A percentile compares a stretch with the other conserved stretches of the same genome.
Conservation (phyloP, 2,888 invertebrate species). For the Glyphotaelius pellucidus region DNA sequence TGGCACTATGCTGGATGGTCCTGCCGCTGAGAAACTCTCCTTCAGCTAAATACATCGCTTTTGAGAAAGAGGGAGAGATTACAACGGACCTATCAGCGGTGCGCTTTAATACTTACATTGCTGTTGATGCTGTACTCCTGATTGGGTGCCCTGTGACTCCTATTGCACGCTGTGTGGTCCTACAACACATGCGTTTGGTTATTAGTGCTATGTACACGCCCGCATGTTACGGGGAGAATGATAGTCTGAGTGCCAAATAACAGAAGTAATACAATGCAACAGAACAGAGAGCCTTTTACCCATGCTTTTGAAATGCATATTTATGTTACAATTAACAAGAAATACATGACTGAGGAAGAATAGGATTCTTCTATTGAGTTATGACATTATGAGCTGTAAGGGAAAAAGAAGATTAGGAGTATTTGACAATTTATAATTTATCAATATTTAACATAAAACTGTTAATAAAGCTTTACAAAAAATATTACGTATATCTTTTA, state of each 20-base stretch:
- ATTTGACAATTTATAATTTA: too few relatives aligned
- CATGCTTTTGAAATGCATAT: not conserved
- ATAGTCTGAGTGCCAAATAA: not conserved
- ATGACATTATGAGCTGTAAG: not conserved
- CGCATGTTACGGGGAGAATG: not conserved
- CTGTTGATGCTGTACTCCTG: constrained; percentile 26
- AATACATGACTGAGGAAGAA: not conserved
- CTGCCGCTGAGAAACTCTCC: too few relatives aligned
- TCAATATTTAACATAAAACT: too few relatives aligned
- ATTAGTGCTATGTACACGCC: not conserved
- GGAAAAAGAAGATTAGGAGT: too few relatives aligned
- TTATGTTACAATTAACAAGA: not conserved
- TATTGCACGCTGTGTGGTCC: constrained; percentile 70
- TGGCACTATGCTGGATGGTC: too few relatives aligned
- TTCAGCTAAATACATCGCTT: not conserved
- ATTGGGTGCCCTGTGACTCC: constrained; percentile 71
- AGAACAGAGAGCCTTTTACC: not conserved
- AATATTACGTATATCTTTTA: too few relatives aligned
- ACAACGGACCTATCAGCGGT: not conserved
- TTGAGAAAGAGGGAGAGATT: not conserved
- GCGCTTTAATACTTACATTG: constrained; percentile 56
- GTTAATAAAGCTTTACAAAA: too few relatives aligned
- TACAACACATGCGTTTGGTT: constrained; percentile 63
- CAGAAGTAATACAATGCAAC: not conserved
- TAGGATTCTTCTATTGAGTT: not conserved